These are phyloP conservation scores for Spongia lamella DNA, from an alignment of 37 sponge, comb jelly and placozoan genomes.

Conservation along the genomic window DNA sequence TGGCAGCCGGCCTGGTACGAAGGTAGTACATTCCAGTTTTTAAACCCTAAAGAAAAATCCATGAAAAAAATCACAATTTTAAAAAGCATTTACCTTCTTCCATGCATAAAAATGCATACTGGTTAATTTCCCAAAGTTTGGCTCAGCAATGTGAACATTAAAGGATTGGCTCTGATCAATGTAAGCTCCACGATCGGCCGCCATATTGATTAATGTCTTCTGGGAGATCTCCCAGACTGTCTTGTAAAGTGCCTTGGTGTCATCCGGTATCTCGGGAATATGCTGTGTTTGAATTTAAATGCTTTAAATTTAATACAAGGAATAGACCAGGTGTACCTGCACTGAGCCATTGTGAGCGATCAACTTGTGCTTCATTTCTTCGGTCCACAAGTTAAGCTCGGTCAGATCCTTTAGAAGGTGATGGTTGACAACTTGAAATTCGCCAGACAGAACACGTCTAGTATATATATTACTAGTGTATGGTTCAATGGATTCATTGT, in stretches of 20 bases:
- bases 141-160: conserved; percentile 96
- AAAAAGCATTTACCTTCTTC: conserved; percentile 76
- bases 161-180: conserved; percentile 98
- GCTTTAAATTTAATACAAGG: too few species aligned
- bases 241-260: conserved; percentile 93
- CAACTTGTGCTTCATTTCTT: conserved; percentile 89
- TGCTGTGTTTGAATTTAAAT: too few species aligned
- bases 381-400: conserved; percentile 87
- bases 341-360: conserved; percentile 97
- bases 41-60: conserved; percentile 62
- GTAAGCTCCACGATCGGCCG: conserved; percentile 92
- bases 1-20: conserved; percentile 89
- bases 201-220: conserved; percentile 95
- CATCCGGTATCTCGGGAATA: conserved; percentile 85
- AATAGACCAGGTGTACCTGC: conserved; percentile 56
- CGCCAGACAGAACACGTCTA: conserved; percentile 91
- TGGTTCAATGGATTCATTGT: conserved; percentile 99
- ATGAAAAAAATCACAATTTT: not conserved
- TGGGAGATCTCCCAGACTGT: conserved; percentile 99
- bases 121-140: conserved; percentile 94
- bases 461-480: conserved; percentile 98
- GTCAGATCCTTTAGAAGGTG: conserved; percentile 94
- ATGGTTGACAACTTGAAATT: conserved; percentile 92
- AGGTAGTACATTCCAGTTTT: conserved; percentile 99
- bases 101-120: conserved; percentile 99